Conservation (phyloP, 1,140 invertebrate genomes). For the Neodiprion pinetum region DNA sequence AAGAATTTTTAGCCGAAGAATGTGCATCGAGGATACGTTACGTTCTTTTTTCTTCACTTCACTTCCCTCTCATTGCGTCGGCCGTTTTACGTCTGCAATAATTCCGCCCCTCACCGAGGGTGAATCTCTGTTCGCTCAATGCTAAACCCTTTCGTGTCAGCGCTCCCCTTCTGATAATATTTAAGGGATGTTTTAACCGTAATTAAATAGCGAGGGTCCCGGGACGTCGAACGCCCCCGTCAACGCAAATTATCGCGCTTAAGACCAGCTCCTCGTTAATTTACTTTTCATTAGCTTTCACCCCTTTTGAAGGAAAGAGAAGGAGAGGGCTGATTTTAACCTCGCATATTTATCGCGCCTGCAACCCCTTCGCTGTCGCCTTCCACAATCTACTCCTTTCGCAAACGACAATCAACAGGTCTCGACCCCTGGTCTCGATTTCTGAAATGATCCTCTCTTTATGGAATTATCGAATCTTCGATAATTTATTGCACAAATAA, state of each 20-base stretch:
- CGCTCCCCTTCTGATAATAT: constrained; percentile 53
- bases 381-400: constrained; percentile 35
- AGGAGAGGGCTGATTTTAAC: constrained; percentile 40
- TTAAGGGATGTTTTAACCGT: constrained; percentile 58
- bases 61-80: too few relatives aligned
- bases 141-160: constrained; percentile 51
- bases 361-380: constrained; percentile 47
- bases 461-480: not conserved
- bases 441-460: not conserved
- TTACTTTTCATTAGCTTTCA: constrained; percentile 55
- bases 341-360: constrained; percentile 52
- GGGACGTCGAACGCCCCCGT: constrained; percentile 42
- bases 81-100: too few relatives aligned
- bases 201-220: constrained; percentile 57
- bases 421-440: constrained; percentile 22
- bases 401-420: constrained; percentile 51
- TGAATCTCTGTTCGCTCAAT: constrained; percentile 53
- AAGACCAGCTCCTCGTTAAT: constrained; percentile 46
- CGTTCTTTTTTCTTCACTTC: too few relatives aligned
- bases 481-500: not conserved
- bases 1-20: too few relatives aligned
- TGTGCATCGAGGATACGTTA: too few relatives aligned
- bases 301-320: constrained; percentile 35
- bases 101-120: too few relatives aligned
- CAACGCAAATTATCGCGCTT: constrained; percentile 56